Evolutionary conservation across 2,113 vertebrate species (phyloP).

Genomic region (Cardinalis cardinalis): DNA sequence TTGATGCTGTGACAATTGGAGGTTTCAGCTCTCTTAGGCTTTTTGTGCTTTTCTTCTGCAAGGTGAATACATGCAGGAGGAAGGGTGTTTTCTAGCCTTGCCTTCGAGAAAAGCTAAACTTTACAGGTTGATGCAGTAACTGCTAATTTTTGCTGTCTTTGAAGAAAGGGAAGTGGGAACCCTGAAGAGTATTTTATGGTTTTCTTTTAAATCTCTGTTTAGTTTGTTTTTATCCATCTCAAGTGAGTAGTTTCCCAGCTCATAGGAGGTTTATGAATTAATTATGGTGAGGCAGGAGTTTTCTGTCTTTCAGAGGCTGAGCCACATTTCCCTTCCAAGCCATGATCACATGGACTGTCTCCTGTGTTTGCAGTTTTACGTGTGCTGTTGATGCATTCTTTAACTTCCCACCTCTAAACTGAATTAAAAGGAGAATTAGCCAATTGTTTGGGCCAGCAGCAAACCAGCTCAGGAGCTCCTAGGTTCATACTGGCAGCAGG

Average conservation of each 20-base stretch:
- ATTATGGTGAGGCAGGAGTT: conserved; percentile 42
- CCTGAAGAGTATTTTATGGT: conserved; percentile 21
- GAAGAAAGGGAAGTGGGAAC: conserved; percentile 29
- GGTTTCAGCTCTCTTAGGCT: background rate
- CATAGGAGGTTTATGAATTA: conserved; percentile 43
- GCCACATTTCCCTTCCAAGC: conserved; percentile 25
- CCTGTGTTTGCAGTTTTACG: background rate
- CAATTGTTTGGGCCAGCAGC: background rate
- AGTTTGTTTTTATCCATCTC: conserved; percentile 57
- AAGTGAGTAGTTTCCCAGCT: conserved; percentile 43
- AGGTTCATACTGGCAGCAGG: background rate
- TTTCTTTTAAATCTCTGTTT: conserved; percentile 50
- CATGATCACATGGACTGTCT: background rate
- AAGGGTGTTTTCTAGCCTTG: background rate
- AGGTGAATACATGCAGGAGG: background rate
- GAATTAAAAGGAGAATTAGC: background rate
- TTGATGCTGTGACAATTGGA: background rate
- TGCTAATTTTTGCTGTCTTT: conserved; percentile 4
- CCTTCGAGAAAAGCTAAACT: background rate
- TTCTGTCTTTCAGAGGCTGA: conserved; percentile 23
- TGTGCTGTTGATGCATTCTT: background rate
- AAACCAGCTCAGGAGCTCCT: background rate
- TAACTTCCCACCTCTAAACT: background rate
- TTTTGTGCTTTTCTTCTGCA: background rate
- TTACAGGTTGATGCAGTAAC: background rate